These are phyloP conservation scores for Protaetia brevitarsis DNA, from an alignment of 1,140 invertebrate genomes.

Conservation along the genomic window DNA sequence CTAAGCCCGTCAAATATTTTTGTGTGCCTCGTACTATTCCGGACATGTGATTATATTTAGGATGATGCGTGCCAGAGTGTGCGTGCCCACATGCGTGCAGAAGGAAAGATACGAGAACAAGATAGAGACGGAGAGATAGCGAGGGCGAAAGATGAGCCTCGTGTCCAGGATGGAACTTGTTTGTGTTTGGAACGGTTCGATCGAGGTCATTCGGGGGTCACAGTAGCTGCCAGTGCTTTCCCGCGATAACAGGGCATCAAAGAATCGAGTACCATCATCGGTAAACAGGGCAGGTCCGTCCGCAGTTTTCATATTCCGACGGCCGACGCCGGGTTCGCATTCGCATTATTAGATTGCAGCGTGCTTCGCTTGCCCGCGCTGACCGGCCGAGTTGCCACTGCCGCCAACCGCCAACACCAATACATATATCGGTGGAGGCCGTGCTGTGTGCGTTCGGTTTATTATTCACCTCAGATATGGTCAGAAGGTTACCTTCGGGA, in stretches of 20 bases:
- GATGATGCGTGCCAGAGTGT: not conserved
- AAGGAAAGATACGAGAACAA: slow-evolving; percentile 11
- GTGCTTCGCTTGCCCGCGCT: not conserved
- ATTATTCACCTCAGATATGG: slow-evolving; percentile 21
- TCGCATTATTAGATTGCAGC: slow-evolving; percentile 20
- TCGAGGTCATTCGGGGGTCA: slow-evolving; percentile 21
- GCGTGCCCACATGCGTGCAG: not conserved
- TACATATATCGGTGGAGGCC: not conserved
- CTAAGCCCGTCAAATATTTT: slow-evolving; percentile 2
- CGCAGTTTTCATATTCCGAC: slow-evolving; percentile 21
- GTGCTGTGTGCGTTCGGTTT: not conserved
- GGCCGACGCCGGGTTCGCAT: slow-evolving; percentile 10
- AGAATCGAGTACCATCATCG: slow-evolving; percentile 22
- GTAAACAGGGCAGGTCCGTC: slow-evolving; percentile 21
- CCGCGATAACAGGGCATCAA: slow-evolving; percentile 19
- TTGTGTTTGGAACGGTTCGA: slow-evolving; percentile 16
- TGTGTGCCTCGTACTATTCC: not conserved
- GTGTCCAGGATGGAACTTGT: slow-evolving; percentile 23
- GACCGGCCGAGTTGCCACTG: not conserved
- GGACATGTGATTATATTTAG: slow-evolving; percentile 11
- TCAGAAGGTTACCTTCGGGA: slow-evolving; percentile 19
- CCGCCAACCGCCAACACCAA: not conserved
- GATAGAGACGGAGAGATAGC: not conserved
- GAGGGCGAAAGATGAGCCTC: slow-evolving; percentile 4
- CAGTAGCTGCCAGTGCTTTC: slow-evolving; percentile 20